Percentiles rank a stretch among this genome's conserved stretches.
Evolutionary conservation across 2,113 vertebrate genomes (phyloP).

Genomic region (Pimephales promelas): DNA sequence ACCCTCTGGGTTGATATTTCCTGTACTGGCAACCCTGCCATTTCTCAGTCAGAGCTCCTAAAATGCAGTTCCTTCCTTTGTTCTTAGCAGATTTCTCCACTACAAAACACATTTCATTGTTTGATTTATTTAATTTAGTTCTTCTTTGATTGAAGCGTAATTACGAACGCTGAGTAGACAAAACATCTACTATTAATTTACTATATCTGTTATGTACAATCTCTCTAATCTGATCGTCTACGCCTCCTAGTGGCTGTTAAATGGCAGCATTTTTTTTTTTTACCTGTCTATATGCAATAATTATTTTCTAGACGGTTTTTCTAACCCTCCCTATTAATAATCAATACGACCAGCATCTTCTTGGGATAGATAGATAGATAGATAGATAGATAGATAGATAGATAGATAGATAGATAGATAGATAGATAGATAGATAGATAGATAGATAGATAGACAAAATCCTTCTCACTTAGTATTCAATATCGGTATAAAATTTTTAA

Average conservation of each 20-base stretch:
- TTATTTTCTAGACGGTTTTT: no score
- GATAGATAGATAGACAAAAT: not conserved
- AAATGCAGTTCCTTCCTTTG: not conserved
- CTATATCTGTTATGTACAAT: no score
- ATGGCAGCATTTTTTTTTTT: not conserved
- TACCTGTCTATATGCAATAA: no score
- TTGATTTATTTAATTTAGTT: not conserved
- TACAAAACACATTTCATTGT: not conserved
- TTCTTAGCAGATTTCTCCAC: not conserved
- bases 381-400: no score
- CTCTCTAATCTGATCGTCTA: not conserved
- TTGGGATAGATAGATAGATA: no score
- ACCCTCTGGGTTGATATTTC: not conserved
- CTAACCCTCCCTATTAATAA: no score
- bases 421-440: no score
- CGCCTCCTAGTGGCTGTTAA: not conserved
- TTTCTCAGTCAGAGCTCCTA: not conserved
- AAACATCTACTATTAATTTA: not conserved
- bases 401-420: no score
- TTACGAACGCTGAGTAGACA: not conserved
- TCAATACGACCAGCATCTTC: no score
- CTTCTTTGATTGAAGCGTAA: not conserved
- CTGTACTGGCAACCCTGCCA: slow-evolving; percentile 39
- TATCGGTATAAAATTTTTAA: not conserved
- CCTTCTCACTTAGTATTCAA: not conserved